Base-by-base conservation (phyloP, 1,140 invertebrate genomes). In the Aplysia californica region DNA sequence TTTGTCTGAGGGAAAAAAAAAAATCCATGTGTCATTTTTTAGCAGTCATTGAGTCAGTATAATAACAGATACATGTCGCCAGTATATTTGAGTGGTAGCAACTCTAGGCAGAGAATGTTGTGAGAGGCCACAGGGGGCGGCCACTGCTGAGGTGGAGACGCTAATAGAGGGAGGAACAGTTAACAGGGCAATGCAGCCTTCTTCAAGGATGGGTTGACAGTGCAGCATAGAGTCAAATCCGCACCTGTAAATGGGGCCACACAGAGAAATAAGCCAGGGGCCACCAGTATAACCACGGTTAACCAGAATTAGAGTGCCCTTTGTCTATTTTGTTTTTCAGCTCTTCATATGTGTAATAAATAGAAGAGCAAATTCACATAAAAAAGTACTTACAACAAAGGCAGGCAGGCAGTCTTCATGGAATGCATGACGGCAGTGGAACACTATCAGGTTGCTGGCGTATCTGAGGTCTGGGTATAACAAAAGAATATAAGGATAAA, bases 391-490 rank as follows among this genome's bases (percentile, higher is more conserved):
- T 79, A 86, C 86, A 73, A 80, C 70, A 66, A 61, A 76, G 20
- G 75, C 66, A n/a, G 83, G 86, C n/a, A 97, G 87, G 90, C 97
- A 98, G 75, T 93, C 92, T 87, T 94, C 93, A 88, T 98, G 97
- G 88, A 97, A 98, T 0, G 93, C 92, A 90, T 98, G 97, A 79
- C 94, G 93, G 86, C 96, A 98, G 86, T 95, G 95, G 87, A 97
- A 98, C 58, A 96, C 92, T 75, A 94, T 90, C 79, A 97, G 89
- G 88, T 94, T 93, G 82, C 92, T 93, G 18, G 92, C 92, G 76
- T 87, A 86, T 6, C 86, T 83, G 4, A 87, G 66, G 85, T 95
- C 93, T 88, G 71, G 38, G 82, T 89, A 29, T 23, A 61, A 33
- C 35, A 33, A 55, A 36, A 71, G 15, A 67, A 67, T n/a, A n/a